phyloP scores from a whole-genome alignment of 2,888 invertebrate species.

The Allolobophora icterica region DNA sequence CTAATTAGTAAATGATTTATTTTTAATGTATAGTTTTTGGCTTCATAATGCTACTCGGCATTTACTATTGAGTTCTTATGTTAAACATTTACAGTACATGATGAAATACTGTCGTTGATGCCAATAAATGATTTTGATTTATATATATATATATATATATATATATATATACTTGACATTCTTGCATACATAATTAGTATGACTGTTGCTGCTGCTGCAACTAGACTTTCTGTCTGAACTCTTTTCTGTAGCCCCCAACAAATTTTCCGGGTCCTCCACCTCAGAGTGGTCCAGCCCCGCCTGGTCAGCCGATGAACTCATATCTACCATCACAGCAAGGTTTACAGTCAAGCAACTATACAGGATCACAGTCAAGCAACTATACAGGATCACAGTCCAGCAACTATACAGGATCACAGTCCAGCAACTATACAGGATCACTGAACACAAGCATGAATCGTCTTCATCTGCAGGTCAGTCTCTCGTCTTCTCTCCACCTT shows the following conservation, averaged over 20 bases:
- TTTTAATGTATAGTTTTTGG: no score
- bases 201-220: no score
- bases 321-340: not conserved
- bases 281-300: constrained; percentile 14
- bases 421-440: constrained; percentile 11
- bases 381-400: constrained; percentile 20
- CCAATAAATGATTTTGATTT: no score
- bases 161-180: no score
- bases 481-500: not conserved
- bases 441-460: constrained; percentile 42
- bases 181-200: no score
- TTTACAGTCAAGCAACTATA: not conserved
- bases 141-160: no score
- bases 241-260: not conserved
- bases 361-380: not conserved
- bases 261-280: constrained; percentile 25
- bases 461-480: constrained; percentile 42
- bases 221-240: not conserved
- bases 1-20: no score
- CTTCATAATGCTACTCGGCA: no score
- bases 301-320: constrained; percentile 33
- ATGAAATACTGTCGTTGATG: no score
- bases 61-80: no score
- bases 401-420: constrained; percentile 23
- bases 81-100: no score